A percentile compares a stretch with the other conserved stretches of the same genome.
Evolutionary conservation across 2,888 invertebrate species (phyloP).

Genomic region (Empis stercorea): DNA sequence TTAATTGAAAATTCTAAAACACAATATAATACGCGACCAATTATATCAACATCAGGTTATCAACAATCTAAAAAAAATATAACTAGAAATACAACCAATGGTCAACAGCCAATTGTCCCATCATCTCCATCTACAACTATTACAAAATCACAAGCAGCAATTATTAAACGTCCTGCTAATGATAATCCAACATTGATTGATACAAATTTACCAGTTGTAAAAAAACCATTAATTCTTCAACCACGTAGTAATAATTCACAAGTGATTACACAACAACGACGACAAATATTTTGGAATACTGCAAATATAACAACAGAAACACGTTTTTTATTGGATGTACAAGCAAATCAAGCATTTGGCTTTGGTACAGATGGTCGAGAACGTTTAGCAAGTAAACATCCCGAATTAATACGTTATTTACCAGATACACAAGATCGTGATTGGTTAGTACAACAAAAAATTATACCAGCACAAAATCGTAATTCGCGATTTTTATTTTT

Average conservation of each 20-base stretch:
- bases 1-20: constrained; percentile 32
- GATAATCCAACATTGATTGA: constrained; percentile 6
- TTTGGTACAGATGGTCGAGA: constrained; percentile 39
- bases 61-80: constrained; percentile 5
- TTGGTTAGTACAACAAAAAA: constrained; percentile 46
- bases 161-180: background rate
- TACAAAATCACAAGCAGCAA: constrained; percentile 17
- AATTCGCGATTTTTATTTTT: constrained; percentile 48
- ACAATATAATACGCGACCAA: constrained; percentile 26
- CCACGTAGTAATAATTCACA: constrained; percentile 7
- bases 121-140: constrained; percentile 15
- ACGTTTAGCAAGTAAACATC: constrained; percentile 49
- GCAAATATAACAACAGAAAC: constrained; percentile 42
- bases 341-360: constrained; percentile 34
- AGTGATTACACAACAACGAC: constrained; percentile 16
- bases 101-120: constrained; percentile 10
- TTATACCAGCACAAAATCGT: constrained; percentile 47
- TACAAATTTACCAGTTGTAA: constrained; percentile 10
- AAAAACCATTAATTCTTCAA: constrained; percentile 4
- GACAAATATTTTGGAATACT: constrained; percentile 44
- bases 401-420: constrained; percentile 49
- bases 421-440: constrained; percentile 52
- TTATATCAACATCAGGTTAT: background rate
- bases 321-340: constrained; percentile 45
- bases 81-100: constrained; percentile 12